Base-by-base conservation (phyloP, 2,113 vertebrate genomes). In the Thinocorus orbignyianus region DNA sequence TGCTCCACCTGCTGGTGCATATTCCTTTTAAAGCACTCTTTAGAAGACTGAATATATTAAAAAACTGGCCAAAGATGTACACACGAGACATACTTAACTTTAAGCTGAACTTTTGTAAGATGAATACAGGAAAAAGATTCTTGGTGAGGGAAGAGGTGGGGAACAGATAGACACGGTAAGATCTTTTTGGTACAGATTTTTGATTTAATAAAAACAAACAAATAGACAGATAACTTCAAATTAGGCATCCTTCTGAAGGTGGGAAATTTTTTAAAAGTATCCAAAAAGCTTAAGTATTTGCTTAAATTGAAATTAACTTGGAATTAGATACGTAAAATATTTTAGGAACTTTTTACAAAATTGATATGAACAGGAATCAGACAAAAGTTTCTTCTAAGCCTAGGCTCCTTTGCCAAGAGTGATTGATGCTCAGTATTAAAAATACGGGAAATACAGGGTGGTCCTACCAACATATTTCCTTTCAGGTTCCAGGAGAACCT, bases 1-100 rank as follows among this genome's bases (percentile, higher is more conserved):
- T 95, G 83, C 91, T 88, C 91, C 91, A 93, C 83, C 94, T 95
- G 58, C 91, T 93, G 91, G 91, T 66, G 41, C 46, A 33, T 66
- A 51, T 71, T 39, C 57, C 25, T 71, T 69, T 41, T 44, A 80
- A 76, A 91, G 51, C 20, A 60, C 37, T 17, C 55, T 54, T 81
- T 49, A 69, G 31, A 74, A 71, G 18, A 18, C 44, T 58, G 52
- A 48, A 42, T 14, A 18, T 42, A 37, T 64, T 58, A 58, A 52
- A 88, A 62, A 64, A 19, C 42, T 70, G 25, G 30, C 37, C 31
- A 48, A 58, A 90, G 17, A 54, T 19, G 6, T 68, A 57, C 17
- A 49, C 33, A 65, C 54, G 35, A 72, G 12, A 55, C 24, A 39
- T 4, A 8, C 26, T 20, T 81, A 19, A 77, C 44, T 69, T 39